Evolutionary conservation across 2,797 vertebrate genomes (phyloP).

Genomic region (Sebastes trivittatus): DNA sequence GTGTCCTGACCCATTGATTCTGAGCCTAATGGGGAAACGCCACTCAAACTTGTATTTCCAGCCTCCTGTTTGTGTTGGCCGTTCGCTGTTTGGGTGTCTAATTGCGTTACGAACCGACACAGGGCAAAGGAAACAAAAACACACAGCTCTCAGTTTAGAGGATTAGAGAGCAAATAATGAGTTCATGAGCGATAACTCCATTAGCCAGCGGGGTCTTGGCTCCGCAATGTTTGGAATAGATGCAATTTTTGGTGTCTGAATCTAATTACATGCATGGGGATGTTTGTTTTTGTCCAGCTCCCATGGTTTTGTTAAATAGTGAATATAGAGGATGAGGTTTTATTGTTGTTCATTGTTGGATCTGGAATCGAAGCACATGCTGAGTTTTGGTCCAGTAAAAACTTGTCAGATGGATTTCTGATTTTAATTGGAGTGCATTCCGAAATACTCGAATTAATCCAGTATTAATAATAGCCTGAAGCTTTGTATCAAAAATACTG

Average conservation of each 20-base stretch:
- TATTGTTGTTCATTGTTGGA: conserved; percentile 42
- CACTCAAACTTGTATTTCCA: conserved; percentile 33
- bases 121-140: conserved; percentile 54
- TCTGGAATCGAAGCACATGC: conserved; percentile 23
- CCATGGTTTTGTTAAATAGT: conserved; percentile 46
- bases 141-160: conserved; percentile 37
- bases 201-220: conserved; percentile 36
- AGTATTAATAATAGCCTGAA: neutral
- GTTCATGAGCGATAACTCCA: conserved; percentile 14
- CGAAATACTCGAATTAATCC: neutral
- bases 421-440: conserved; percentile 24
- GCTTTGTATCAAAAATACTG: neutral
- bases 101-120: conserved; percentile 41
- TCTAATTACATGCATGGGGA: conserved; percentile 33
- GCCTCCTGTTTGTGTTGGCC: conserved; percentile 60
- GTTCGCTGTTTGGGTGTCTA: conserved; percentile 37
- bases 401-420: conserved; percentile 20
- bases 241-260: conserved; percentile 46
- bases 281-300: conserved; percentile 58
- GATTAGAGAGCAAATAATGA: conserved; percentile 53
- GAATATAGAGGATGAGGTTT: conserved; percentile 33
- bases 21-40: conserved; percentile 45
- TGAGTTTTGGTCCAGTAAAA: conserved; percentile 2
- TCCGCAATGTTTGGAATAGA: conserved; percentile 21
- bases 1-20: conserved; percentile 16